phyloP scores from a whole-genome alignment of 1,140 invertebrate genomes.

The Saccostrea glomerata region DNA sequence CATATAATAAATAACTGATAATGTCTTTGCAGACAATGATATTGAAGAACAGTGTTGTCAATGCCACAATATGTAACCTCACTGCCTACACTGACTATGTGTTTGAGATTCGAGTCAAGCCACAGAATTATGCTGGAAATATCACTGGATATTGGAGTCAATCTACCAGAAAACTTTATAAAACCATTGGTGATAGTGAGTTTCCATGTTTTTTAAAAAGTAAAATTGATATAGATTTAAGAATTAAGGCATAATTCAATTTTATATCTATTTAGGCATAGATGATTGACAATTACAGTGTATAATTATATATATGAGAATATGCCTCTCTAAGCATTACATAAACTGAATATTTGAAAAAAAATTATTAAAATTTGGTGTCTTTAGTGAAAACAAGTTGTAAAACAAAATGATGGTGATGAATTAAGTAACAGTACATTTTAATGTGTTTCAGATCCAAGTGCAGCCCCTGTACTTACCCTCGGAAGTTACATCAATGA shows the following conservation, averaged over 20 bases:
- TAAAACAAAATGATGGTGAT: too few relatives aligned
- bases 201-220: not conserved
- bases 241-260: too few relatives aligned
- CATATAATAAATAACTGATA: not conserved
- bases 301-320: too few relatives aligned
- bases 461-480: constrained; percentile 1
- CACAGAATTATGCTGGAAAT: constrained; percentile 7
- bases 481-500: not conserved
- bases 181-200: not conserved
- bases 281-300: too few relatives aligned
- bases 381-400: too few relatives aligned
- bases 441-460: not conserved
- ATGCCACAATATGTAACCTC: constrained; percentile 3
- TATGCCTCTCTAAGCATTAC: too few relatives aligned
- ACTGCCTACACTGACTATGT: not conserved
- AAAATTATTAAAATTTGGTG: too few relatives aligned
- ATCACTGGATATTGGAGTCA: constrained; percentile 9
- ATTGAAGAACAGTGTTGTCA: constrained; percentile 15
- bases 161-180: not conserved
- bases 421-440: too few relatives aligned
- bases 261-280: too few relatives aligned
- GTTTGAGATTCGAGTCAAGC: constrained; percentile 3
- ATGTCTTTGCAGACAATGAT: not conserved
- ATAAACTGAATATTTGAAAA: too few relatives aligned
- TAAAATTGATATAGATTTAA: too few relatives aligned